Conservation (phyloP, 2,888 invertebrate genomes). For the Calameuta filiformis region DNA sequence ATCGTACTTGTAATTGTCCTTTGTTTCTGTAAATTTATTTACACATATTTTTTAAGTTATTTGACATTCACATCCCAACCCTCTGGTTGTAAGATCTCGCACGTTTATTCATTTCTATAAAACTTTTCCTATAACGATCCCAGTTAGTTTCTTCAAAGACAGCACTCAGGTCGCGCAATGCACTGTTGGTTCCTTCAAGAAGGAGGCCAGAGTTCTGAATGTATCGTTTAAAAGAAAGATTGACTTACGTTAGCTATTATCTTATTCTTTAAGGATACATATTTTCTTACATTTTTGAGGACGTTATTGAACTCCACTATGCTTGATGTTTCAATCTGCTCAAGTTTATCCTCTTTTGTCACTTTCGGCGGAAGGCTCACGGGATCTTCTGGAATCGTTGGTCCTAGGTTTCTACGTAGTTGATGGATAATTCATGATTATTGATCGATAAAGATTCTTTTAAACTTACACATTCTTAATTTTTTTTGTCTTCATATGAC, state of each 20-base stretch:
- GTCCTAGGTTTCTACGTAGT: not conserved
- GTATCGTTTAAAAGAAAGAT: not conserved
- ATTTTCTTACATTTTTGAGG: conserved; percentile 30
- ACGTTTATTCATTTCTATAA: conserved; percentile 21
- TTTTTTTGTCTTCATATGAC: not conserved
- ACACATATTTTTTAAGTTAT: not conserved
- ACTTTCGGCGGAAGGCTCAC: not conserved
- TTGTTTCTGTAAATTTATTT: not conserved
- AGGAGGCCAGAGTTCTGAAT: conserved; percentile 18
- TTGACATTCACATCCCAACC: not conserved
- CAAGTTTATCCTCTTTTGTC: not conserved
- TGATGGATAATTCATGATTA: not conserved
- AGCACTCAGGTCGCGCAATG: conserved; percentile 39
- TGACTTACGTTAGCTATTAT: not conserved
- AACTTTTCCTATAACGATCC: conserved; percentile 40
- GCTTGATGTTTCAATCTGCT: conserved; percentile 28
- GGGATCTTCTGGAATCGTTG: not conserved
- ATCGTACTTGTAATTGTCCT: not conserved
- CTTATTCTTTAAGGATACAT: not conserved
- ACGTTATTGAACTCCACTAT: conserved; percentile 42
- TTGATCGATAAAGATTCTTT: not conserved
- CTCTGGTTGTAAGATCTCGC: not conserved
- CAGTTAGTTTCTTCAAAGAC: conserved; percentile 46
- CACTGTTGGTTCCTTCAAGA: conserved; percentile 30
- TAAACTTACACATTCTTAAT: not conserved